Evolutionary conservation across 2,888 invertebrate species (phyloP).

Genomic region (Ferdinandea cuprea): DNA sequence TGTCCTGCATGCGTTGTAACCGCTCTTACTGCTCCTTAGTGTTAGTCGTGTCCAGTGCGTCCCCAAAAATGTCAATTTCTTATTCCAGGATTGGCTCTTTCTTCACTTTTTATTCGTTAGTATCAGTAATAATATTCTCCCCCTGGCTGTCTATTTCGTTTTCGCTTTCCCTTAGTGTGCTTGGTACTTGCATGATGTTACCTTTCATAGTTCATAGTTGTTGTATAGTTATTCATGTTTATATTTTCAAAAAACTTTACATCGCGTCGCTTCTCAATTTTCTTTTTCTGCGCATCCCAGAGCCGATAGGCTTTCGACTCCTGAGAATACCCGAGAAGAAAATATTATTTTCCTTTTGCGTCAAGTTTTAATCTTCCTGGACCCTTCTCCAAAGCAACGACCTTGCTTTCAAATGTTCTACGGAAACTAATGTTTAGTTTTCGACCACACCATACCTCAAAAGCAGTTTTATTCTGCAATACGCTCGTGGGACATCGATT

Average conservation of each 20-base stretch:
- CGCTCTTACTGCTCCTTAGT: background rate
- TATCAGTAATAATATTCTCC: background rate
- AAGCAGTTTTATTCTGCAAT: too few species aligned
- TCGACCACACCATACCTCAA: too few species aligned
- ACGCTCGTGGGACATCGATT: too few species aligned
- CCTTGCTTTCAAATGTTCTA: too few species aligned
- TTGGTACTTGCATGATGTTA: background rate
- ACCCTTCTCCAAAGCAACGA: too few species aligned
- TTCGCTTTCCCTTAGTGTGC: background rate
- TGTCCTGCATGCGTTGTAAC: background rate
- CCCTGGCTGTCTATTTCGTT: background rate
- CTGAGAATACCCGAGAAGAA: background rate
- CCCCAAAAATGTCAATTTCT: background rate
- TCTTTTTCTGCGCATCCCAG: too few species aligned
- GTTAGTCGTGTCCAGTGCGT: background rate
- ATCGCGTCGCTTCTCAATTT: background rate
- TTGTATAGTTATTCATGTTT: background rate
- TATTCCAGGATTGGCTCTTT: background rate
- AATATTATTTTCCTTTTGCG: background rate
- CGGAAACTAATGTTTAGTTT: too few species aligned
- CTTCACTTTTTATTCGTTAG: background rate
- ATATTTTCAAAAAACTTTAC: background rate
- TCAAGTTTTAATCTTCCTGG: conserved; percentile 1
- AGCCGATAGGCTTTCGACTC: conserved; percentile 6
- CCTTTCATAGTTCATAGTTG: background rate